phyloP scores from a whole-genome alignment of 2,797 vertebrate genomes.

The Sebastes diploproa region DNA sequence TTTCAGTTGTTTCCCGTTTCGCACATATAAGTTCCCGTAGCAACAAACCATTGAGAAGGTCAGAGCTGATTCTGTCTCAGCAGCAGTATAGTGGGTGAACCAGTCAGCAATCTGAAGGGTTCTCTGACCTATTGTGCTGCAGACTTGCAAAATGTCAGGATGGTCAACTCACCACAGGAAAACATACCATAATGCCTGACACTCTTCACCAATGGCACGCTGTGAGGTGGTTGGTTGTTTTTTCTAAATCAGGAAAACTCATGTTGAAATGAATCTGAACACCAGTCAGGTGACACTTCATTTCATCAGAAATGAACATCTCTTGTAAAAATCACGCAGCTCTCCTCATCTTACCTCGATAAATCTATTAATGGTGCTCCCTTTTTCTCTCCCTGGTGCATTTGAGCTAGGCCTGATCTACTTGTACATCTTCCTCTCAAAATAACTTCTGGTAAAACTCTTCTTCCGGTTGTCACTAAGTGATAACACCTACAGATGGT shows the following conservation, averaged over 20 bases:
- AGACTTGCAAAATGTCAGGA: conserved; percentile 2
- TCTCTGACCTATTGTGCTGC: neutral
- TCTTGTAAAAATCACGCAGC: neutral
- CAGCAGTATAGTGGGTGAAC: neutral
- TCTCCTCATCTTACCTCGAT: conserved; percentile 20
- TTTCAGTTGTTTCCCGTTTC: neutral
- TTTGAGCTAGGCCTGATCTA: conserved; percentile 33
- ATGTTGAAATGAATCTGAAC: conserved; percentile 1
- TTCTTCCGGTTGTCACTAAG: neutral
- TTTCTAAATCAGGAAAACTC: neutral
- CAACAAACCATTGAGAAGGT: neutral
- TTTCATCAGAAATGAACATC: conserved; percentile 22
- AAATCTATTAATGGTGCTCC: conserved; percentile 40
- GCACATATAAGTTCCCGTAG: neutral
- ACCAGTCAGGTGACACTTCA: neutral
- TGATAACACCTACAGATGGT: neutral
- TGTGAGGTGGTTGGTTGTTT: neutral
- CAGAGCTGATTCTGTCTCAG: neutral
- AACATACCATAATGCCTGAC: neutral
- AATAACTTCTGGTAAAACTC: conserved; percentile 21
- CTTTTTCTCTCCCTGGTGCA: conserved; percentile 37
- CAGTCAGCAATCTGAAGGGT: neutral
- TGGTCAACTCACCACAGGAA: neutral
- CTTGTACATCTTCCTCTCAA: conserved; percentile 26
- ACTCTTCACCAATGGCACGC: neutral